phyloP scores from a whole-genome alignment of 2,888 invertebrate species.

The Mythimna ferrago region DNA sequence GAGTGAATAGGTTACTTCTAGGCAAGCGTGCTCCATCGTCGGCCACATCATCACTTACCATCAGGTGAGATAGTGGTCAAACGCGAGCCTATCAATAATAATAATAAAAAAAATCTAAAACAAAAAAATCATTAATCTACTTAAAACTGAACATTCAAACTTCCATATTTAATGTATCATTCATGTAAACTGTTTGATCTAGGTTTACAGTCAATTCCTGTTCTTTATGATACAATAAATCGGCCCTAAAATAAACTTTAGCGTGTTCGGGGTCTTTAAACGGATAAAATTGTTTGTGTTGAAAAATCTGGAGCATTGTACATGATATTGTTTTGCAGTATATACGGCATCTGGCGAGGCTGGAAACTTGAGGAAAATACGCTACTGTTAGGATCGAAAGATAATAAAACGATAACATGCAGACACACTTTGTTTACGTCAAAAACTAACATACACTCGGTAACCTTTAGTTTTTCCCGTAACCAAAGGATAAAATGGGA shows the following conservation, averaged over 20 bases:
- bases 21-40: no score
- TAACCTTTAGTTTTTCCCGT: no score
- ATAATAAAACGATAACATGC: no score
- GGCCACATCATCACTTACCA: no score
- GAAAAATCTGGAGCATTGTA: slow-evolving; percentile 23
- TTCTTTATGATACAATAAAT: slow-evolving; percentile 58
- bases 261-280: slow-evolving; percentile 36
- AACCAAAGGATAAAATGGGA: no score
- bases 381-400: neutral
- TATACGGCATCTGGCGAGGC: slow-evolving; percentile 16
- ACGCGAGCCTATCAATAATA: no score
- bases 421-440: no score
- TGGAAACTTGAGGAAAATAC: neutral
- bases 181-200: slow-evolving; percentile 22
- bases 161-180: slow-evolving; percentile 33
- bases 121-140: slow-evolving; percentile 12
- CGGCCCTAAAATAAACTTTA: slow-evolving; percentile 37
- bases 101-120: no score
- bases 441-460: no score
- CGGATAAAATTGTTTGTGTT: slow-evolving; percentile 43
- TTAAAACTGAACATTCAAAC: slow-evolving; percentile 10
- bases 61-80: no score
- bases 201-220: slow-evolving; percentile 41
- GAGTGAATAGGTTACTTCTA: no score
- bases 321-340: slow-evolving; percentile 16